Evolutionary conservation across 2,888 invertebrate species (phyloP), one percentile per base, ranked within the genome.

Genomic region (Ochropleura leucogaster): DNA sequence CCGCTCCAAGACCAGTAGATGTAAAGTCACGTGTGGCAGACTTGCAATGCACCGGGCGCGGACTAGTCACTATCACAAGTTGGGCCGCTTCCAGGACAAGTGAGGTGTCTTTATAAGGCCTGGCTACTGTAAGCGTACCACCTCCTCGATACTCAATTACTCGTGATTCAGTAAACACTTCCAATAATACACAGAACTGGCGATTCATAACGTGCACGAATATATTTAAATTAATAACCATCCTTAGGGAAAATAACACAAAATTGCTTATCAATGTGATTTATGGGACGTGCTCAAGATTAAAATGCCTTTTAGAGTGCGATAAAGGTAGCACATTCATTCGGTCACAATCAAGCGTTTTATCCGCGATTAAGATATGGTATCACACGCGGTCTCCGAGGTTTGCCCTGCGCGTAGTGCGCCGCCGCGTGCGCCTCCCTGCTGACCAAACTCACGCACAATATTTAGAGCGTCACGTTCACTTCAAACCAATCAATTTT

Each of bases 361-460:
- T 77, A 87, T 84, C 86, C 86, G 12, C 72, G 76, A 77, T 82
- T 86, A 79, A 80, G 86, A 84, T 86, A 87, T 18, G 70, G 40
- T 84, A 84, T 80, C 80, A 63, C 77, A 30, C 44, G 42, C 53
- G 10, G 65, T 30, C 40, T n/a, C 40, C 46, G 46, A 20, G 40
- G 16, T 20, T 40, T 63, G 59, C 72, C 16, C 16, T 44, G 44
- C 18, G 16, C 59, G 62, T 67, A 72, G 85, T 76, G 75, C 67
- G 64, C 12, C n/a, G 44, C 44, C 62, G 44, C 62, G 62, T 44
- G 51, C 70, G 64, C 67, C 40, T 9, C 49, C 16, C 42, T 20
- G 57, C 72, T 69, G n/a, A 40, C 74, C 68, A n/a, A 42, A 47
- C 74, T 44, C 67, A 68, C 68, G 80, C 68, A 40, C 20, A 18